Percentiles rank a stretch among this genome's conserved stretches.
These are phyloP conservation scores for Schizaphis graminum DNA, from an alignment of 2,888 invertebrate genomes.

Conservation along the genomic window DNA sequence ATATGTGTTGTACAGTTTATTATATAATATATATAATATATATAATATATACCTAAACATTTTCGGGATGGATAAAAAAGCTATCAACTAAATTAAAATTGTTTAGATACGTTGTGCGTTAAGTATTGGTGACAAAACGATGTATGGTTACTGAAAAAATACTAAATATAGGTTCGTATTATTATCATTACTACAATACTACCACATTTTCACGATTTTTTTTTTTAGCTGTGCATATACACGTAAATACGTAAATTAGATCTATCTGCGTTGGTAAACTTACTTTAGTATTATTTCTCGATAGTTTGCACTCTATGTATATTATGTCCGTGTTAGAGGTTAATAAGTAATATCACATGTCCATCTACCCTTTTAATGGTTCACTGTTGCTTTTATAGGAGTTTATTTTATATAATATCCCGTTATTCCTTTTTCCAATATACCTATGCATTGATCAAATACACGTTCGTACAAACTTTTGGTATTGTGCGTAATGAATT, in stretches of 20 bases:
- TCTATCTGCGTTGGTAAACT: not conserved
- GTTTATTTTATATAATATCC: not conserved
- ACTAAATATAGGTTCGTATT: not conserved
- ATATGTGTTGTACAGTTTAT: not conserved
- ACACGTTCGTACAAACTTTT: not conserved
- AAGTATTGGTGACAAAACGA: not conserved
- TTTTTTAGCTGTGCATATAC: not conserved
- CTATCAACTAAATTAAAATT: not conserved
- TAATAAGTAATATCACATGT: not conserved
- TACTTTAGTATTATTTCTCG: not conserved
- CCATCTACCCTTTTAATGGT: not conserved
- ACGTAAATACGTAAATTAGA: not conserved
- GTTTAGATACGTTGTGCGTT: not conserved
- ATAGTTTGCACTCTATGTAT: not conserved
- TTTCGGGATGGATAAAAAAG: not conserved
- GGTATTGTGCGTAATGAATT: not conserved
- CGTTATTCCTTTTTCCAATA: not conserved
- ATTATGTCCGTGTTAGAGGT: not conserved
- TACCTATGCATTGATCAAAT: not conserved
- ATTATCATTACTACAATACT: not conserved
- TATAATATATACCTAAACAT: not conserved
- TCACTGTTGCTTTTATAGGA: not conserved
- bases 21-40: not conserved
- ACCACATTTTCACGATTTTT: not conserved
- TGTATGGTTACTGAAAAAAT: not conserved